These are phyloP conservation scores for Conops quadrifasciatus DNA, from an alignment of 2,888 invertebrate genomes.

Conservation along the genomic window DNA sequence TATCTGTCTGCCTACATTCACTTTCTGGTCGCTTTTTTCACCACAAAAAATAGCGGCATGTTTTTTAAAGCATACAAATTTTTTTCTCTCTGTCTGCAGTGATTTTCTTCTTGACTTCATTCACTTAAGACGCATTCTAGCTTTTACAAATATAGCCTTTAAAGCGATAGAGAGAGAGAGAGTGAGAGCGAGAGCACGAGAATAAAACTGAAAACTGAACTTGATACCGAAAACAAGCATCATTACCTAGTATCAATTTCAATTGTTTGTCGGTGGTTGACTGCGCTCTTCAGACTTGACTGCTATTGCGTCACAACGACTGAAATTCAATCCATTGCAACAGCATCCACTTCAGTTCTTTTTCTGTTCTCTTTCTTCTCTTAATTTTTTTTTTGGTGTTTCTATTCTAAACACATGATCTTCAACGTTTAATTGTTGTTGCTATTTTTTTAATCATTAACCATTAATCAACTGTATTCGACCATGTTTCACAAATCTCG, in stretches of 20 bases:
- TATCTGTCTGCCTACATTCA: too few relatives aligned
- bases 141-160: too few relatives aligned
- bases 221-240: neutral
- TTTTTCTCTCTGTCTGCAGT: neutral
- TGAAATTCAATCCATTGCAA: slow-evolving; percentile 2
- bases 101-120: neutral
- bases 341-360: neutral
- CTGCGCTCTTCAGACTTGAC: neutral
- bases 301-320: neutral
- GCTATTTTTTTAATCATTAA: neutral
- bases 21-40: too few relatives aligned
- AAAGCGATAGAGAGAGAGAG: too few relatives aligned
- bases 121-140: neutral
- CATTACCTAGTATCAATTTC: neutral
- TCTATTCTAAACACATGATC: neutral
- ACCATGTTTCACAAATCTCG: neutral
- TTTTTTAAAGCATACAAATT: neutral
- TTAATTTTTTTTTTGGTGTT: neutral
- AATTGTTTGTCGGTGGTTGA: neutral
- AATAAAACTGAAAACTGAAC: neutral
- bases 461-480: neutral
- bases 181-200: too few relatives aligned
- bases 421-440: neutral
- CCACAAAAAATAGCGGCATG: too few relatives aligned
- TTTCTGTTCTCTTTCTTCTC: neutral